Percentiles rank a stretch among this genome's conserved stretches.
phyloP scores from a whole-genome alignment of 1,140 invertebrate genomes.

The fruit fly (Drosophila melanogaster) region Release_6_plus_ISO1_MT NC_004354.4:14476501-14477000 shows the following conservation, averaged over 20 bases:
- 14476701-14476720: neutral
- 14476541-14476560: conserved; percentile 58
- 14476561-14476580: conserved; percentile 10
- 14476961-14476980: conserved; percentile 55
- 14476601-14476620: conserved; percentile 11
- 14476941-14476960: conserved; percentile 53
- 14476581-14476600: neutral
- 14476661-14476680: neutral
- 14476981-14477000: neutral
- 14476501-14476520: neutral
- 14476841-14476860: neutral
- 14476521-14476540: conserved; percentile 4
- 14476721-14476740: no score
- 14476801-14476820: neutral
- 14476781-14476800: no score
- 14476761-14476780: neutral
- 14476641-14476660: neutral
- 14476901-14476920: conserved; percentile 41
- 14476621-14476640: neutral
- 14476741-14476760: no score
- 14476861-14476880: conserved; percentile 2
- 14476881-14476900: conserved; percentile 18
- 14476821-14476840: neutral
- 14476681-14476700: neutral
- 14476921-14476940: conserved; percentile 18